Base-by-base conservation (phyloP, 1,140 invertebrate genomes). In the Caligus rogercresseyi region DNA sequence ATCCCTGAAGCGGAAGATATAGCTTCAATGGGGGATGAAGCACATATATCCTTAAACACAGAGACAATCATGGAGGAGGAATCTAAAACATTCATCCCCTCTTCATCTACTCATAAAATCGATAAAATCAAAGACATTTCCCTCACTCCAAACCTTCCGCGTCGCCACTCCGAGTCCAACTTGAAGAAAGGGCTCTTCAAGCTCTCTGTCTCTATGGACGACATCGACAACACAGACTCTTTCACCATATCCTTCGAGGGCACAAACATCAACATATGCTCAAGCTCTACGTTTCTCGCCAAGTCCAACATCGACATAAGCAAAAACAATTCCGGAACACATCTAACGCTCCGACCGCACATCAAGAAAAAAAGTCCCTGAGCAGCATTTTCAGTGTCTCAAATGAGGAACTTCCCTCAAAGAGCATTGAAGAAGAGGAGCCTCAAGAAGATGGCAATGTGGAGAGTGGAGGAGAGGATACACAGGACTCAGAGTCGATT, bases 291-390 rank as follows among this genome's bases (percentile, higher is more conserved):
- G 19, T 21, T 60, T 25, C n/a, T 60, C 2, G 57, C 57, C 24
- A 60, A 60, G n/a, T 25, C 20, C 15, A 60, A 43, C 20, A 60
- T 60, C 3, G 57, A 60, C 24, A 60, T 60, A 2, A 26, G 24
- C 4, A 18, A 15, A 2, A 25, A n/a, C 18, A 21, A 60, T 2
- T 18, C n/a, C 7, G 57, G 57, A 60, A 60, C 57, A 14, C 21
- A 18, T 25, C 20, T 60, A 53, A 60, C 16, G 18, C 21, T 60
- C 13, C 2, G 57, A 25, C 26, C 57, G 16, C 15, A 26, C 20
- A 13, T 25, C 16, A 20, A 25, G 57, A 15, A 19, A 18, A 14
- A 60, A 16, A 25, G 26, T 31, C 18, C 21, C 15, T 18, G 26
- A n/a, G n/a, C 1, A 60, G 26, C 21, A 52, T 25, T 3, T 15